Percentiles rank a stretch among this genome's conserved stretches.
Evolutionary conservation across 2,113 vertebrate species (phyloP).

Genomic region (Vicugna pacos): DNA sequence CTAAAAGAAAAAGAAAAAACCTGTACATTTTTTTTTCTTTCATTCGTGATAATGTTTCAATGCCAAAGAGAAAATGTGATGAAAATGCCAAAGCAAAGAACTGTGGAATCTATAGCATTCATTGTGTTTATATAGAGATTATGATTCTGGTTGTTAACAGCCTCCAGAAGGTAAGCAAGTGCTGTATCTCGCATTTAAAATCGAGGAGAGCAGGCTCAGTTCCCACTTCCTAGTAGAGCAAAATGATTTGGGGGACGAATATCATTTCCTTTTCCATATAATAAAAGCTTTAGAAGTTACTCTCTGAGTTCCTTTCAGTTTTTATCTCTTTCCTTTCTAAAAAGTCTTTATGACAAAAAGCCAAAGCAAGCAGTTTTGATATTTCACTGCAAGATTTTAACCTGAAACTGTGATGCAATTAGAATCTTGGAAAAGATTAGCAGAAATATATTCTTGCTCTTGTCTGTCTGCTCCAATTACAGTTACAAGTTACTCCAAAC

Average conservation of each 20-base stretch:
- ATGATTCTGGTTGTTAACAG: slow-evolving; percentile 61
- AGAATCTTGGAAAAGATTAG: slow-evolving; percentile 39
- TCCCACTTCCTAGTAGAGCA: slow-evolving; percentile 56
- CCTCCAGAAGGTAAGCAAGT: slow-evolving; percentile 73
- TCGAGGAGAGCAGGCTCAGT: neutral
- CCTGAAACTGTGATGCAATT: slow-evolving; percentile 41
- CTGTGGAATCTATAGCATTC: slow-evolving; percentile 63
- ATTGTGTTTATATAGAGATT: slow-evolving; percentile 70
- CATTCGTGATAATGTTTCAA: slow-evolving; percentile 70
- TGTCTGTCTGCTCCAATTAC: neutral
- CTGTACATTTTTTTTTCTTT: slow-evolving; percentile 63
- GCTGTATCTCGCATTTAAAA: slow-evolving; percentile 60
- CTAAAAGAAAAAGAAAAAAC: neutral
- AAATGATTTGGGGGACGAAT: slow-evolving; percentile 59
- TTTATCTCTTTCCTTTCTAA: slow-evolving; percentile 39
- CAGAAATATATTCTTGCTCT: neutral
- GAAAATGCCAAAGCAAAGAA: slow-evolving; percentile 72
- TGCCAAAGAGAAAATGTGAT: slow-evolving; percentile 75
- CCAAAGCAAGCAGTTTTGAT: neutral
- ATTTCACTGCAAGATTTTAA: slow-evolving; percentile 31
- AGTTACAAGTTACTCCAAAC: neutral
- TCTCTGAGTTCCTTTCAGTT: slow-evolving; percentile 31
- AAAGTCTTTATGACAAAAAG: slow-evolving; percentile 57
- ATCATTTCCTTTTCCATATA: slow-evolving; percentile 57
- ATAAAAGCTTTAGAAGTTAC: slow-evolving; percentile 62